These are phyloP conservation scores for Orussus abietinus DNA, from an alignment of 1,140 invertebrate species.

Conservation along the genomic window DNA sequence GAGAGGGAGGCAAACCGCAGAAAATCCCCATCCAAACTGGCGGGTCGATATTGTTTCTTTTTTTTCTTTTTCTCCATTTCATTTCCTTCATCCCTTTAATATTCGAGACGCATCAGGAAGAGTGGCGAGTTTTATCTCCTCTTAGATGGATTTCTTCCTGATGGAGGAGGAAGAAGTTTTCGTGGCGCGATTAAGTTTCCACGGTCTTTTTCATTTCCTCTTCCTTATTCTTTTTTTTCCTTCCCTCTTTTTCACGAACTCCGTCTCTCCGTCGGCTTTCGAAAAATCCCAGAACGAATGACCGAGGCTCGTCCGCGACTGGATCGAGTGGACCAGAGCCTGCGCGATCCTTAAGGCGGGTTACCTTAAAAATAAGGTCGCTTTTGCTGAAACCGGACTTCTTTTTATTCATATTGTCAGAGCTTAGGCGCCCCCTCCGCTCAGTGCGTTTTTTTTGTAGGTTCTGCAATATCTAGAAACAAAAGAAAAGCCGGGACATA, in stretches of 20 bases:
- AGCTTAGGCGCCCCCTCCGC: conserved; percentile 86
- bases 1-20: no score
- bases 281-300: conserved; percentile 22
- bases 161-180: no score
- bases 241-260: conserved; percentile 4
- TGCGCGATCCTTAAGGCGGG: conserved; percentile 54
- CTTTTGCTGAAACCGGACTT: conserved; percentile 84
- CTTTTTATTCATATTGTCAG: conserved; percentile 84
- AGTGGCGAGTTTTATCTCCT: no score
- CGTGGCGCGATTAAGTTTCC: no score
- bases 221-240: not conserved
- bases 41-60: no score
- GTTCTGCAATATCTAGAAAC: conserved; percentile 95
- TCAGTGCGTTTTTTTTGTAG: conserved; percentile 94
- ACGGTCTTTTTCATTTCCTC: no score
- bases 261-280: conserved; percentile 33
- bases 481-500: conserved; percentile 67
- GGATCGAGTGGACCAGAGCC: conserved; percentile 40
- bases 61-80: no score
- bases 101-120: no score
- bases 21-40: no score
- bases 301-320: conserved; percentile 27
- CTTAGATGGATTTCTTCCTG: no score
- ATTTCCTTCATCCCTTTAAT: no score
- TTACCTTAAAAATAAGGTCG: conserved; percentile 96